Evolutionary conservation across 2,113 vertebrate species (phyloP), one percentile per base, ranked within the genome.

Genomic region (Nymphicus hollandicus): DNA sequence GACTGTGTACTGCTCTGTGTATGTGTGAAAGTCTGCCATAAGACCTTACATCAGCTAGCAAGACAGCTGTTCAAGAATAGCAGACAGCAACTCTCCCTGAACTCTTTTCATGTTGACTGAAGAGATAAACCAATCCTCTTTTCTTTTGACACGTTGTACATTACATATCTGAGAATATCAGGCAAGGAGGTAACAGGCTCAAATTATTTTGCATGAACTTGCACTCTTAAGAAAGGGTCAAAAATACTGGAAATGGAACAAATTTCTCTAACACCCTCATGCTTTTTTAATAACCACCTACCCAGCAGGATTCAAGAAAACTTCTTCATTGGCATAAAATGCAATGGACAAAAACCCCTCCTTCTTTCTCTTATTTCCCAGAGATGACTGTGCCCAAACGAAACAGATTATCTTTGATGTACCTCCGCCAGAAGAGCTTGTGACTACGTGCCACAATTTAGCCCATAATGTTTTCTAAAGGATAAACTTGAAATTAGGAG

Each of bases 1-100:
- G 88, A 71, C 72, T 74, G 55, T 50, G 35, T 55, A 58, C 50
- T 44, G 43, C 44, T 88, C 89, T 78, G 82, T 18, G 39, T n/a
- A 88, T 50, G 82, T 78, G 88, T 88, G 90, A 88, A 93, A 96
- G 55, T 82, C 44, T 91, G 46, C 76, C 64, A 78, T 35, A 81
- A 91, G 71, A 70, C 91, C 35, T 81, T 60, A 56, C 35, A 78
- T 61, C 88, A 95, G 47, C 69, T 61, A 86, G 49, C 71, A 86
- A 66, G 91, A 83, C 50, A 96, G 88, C 50, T 91, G 85, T 63
- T 92, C 68, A 64, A 64, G 64, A 88, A 56, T 16, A 90, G 39
- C 76, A 81, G 64, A 74, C 58, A 89, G 69, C 47, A 80, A 49
- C 16, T 71, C 64, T 29, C 19, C 27, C 60, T 71, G 44, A 90